Percentiles rank a stretch among this genome's conserved stretches.
phyloP scores from a whole-genome alignment of 2,888 invertebrate species.

The Slavum lentiscoides region DNA sequence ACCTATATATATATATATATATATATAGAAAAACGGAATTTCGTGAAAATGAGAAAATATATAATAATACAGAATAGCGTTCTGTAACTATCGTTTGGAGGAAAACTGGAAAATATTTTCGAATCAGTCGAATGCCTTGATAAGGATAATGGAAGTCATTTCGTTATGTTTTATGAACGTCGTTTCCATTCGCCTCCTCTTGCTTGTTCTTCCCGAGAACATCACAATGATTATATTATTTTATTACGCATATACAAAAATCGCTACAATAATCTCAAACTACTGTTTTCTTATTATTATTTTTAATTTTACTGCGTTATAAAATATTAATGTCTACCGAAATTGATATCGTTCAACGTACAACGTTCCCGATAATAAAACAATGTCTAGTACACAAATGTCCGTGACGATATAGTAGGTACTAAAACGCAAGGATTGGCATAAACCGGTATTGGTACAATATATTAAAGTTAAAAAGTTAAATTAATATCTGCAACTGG shows the following conservation, averaged over 20 bases:
- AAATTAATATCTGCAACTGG: too few species aligned
- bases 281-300: conserved; percentile 3
- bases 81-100: not conserved
- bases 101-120: not conserved
- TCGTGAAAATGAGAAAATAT: not conserved
- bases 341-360: not conserved
- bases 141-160: not conserved
- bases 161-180: not conserved
- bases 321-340: conserved; percentile 15
- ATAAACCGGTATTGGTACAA: too few species aligned
- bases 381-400: too few species aligned
- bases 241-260: not conserved
- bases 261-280: not conserved
- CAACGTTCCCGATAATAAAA: too few species aligned
- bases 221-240: too few species aligned
- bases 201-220: not conserved
- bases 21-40: not conserved
- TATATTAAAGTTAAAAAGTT: too few species aligned
- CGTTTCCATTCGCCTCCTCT: not conserved
- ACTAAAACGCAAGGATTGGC: not conserved
- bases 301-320: conserved; percentile 14
- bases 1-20: too few species aligned
- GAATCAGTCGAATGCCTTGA: not conserved
- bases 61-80: not conserved
- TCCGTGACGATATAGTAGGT: too few species aligned